Evolutionary conservation across 1,140 invertebrate species (phyloP).

Genomic region (Penaeus japonicus): DNA sequence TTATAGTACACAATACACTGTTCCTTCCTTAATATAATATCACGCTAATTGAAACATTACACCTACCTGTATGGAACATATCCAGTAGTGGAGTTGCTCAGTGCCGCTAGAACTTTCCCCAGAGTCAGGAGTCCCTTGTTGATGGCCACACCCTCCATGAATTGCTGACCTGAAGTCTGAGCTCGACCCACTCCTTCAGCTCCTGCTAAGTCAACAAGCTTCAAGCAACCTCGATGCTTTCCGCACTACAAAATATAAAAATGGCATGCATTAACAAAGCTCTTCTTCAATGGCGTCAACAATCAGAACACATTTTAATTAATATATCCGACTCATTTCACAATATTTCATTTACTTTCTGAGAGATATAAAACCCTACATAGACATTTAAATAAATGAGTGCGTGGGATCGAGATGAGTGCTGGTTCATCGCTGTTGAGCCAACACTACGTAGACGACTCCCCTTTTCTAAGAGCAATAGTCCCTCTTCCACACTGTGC

Average conservation of each 20-base stretch:
- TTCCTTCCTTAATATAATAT: too few relatives aligned
- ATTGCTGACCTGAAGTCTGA: conserved; percentile 21
- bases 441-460: conserved; percentile 16
- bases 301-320: neutral
- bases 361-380: neutral
- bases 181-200: conserved; percentile 87
- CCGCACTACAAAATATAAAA: neutral
- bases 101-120: conserved; percentile 48
- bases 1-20: too few relatives aligned
- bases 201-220: conserved; percentile 92
- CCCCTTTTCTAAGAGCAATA: conserved; percentile 25
- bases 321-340: neutral
- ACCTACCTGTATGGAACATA: conserved; percentile 47
- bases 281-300: neutral
- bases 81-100: neutral
- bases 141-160: conserved; percentile 51
- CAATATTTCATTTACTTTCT: neutral
- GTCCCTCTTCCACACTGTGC: conserved; percentile 11
- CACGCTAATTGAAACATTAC: too few relatives aligned
- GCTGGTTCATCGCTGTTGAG: conserved; percentile 36
- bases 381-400: conserved; percentile 33
- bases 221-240: neutral
- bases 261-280: neutral
- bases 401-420: conserved; percentile 52
- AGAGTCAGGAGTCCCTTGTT: conserved; percentile 49